phyloP scores from a whole-genome alignment of 2,113 vertebrate genomes.

The Lathamus discolor region DNA sequence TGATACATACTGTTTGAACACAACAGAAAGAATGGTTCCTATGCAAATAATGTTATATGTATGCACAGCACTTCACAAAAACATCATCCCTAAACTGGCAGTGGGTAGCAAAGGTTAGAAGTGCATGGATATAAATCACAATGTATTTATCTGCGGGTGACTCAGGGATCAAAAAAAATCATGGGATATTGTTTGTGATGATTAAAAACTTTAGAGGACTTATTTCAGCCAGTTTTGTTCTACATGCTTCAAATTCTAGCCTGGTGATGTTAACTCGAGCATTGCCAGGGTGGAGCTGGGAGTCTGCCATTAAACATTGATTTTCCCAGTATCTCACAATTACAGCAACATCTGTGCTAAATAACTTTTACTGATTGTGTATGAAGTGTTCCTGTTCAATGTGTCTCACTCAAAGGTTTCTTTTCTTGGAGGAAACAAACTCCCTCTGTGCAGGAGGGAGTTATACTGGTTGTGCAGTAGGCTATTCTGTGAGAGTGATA shows the following conservation, averaged over 20 bases:
- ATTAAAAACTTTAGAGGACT: slow-evolving; percentile 20
- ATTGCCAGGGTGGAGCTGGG: slow-evolving; percentile 41
- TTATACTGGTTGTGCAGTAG: neutral
- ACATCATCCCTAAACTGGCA: neutral
- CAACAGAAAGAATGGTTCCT: neutral
- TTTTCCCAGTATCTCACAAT: slow-evolving; percentile 70
- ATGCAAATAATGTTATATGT: neutral
- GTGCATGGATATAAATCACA: neutral
- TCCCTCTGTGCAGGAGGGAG: neutral
- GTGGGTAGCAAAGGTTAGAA: neutral
- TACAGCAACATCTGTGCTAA: slow-evolving; percentile 71
- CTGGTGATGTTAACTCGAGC: slow-evolving; percentile 36
- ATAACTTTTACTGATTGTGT: slow-evolving; percentile 50
- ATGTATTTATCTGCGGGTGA: neutral
- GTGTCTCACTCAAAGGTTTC: neutral
- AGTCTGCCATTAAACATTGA: slow-evolving; percentile 61
- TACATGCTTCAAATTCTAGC: slow-evolving; percentile 60
- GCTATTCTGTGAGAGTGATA: neutral
- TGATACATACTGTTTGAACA: fast-evolving
- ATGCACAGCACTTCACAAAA: neutral
- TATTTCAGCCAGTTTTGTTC: slow-evolving; percentile 41
- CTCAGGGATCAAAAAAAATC: neutral
- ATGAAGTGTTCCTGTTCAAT: slow-evolving; percentile 28
- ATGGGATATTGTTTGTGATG: neutral
- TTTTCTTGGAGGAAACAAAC: neutral